These are phyloP conservation scores for Porites evermanni DNA, from an alignment of 92 coral and sea anemone species.

Conservation along the genomic window DNA sequence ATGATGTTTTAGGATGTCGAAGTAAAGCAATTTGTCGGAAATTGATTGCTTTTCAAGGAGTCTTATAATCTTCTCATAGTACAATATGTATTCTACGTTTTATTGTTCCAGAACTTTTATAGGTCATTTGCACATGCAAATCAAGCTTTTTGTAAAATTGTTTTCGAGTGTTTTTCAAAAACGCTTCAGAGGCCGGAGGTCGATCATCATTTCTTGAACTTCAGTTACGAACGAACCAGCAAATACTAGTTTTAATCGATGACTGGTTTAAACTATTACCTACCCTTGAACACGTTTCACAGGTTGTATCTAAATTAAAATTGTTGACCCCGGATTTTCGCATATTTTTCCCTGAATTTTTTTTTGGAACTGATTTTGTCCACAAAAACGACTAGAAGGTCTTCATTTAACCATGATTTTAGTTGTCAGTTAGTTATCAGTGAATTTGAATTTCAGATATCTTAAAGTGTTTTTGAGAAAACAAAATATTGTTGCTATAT, in stretches of 20 bases:
- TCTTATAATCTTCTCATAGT: neutral
- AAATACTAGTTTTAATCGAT: too few relatives aligned
- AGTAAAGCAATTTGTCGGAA: neutral
- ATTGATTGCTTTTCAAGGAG: slow-evolving; percentile 24
- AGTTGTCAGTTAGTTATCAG: slow-evolving; percentile 11
- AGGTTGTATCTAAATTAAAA: too few relatives aligned
- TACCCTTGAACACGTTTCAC: too few relatives aligned
- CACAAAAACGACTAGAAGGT: slow-evolving; percentile 5
- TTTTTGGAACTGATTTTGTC: neutral
- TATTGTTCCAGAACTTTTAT: slow-evolving; percentile 15
- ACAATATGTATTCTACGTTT: slow-evolving; percentile 8
- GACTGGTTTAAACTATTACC: too few relatives aligned
- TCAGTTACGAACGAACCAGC: too few relatives aligned
- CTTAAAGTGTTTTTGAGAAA: slow-evolving; percentile 22
- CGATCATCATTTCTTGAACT: neutral
- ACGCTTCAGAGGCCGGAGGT: neutral
- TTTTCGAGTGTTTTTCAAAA: slow-evolving; percentile 19
- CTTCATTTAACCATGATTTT: slow-evolving; percentile 8
- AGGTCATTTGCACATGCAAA: slow-evolving; percentile 21
- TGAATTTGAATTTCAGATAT: slow-evolving; percentile 36
- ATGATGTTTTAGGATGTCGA: neutral
- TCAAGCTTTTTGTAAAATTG: neutral
- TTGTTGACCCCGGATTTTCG: neutral
- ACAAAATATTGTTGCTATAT: slow-evolving; percentile 7
- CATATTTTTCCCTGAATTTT: neutral